phyloP scores from a whole-genome alignment of 2,888 invertebrate genomes.

The Lacanobia wlatinum region DNA sequence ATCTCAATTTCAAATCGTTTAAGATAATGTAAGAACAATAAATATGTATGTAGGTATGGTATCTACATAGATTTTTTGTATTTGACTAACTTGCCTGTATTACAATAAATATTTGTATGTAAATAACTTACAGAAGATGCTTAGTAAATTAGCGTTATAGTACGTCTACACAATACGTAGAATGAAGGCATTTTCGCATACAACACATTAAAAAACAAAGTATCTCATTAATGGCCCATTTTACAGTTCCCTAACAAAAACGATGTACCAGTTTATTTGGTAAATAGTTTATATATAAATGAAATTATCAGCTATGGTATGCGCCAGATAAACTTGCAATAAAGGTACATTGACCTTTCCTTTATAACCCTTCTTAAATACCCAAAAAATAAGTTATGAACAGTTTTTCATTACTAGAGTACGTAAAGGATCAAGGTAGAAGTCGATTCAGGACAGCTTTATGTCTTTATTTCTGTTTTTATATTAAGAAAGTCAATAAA shows the following conservation, averaged over 20 bases:
- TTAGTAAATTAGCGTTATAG: neutral
- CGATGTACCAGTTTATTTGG: neutral
- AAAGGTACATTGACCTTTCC: too few relatives aligned
- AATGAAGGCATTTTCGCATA: conserved; percentile 11
- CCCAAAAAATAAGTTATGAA: too few relatives aligned
- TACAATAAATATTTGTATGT: neutral
- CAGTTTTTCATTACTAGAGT: too few relatives aligned
- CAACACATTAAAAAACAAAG: conserved; percentile 3
- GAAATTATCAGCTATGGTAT: neutral
- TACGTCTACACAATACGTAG: neutral
- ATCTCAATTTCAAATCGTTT: too few relatives aligned
- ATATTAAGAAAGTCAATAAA: too few relatives aligned
- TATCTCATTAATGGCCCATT: neutral
- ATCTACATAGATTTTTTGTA: neutral
- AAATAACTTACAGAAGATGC: neutral
- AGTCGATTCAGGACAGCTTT: too few relatives aligned
- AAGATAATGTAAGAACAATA: neutral
- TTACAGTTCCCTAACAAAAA: neutral
- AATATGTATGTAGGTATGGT: neutral
- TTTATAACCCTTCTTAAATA: too few relatives aligned
- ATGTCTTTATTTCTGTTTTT: too few relatives aligned
- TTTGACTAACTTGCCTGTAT: neutral
- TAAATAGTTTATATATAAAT: neutral
- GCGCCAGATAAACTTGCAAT: too few relatives aligned
- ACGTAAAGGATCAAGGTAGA: too few relatives aligned